Conservation (phyloP, 2,797 vertebrate species). For the Rhadinocentrus ornatus region DNA sequence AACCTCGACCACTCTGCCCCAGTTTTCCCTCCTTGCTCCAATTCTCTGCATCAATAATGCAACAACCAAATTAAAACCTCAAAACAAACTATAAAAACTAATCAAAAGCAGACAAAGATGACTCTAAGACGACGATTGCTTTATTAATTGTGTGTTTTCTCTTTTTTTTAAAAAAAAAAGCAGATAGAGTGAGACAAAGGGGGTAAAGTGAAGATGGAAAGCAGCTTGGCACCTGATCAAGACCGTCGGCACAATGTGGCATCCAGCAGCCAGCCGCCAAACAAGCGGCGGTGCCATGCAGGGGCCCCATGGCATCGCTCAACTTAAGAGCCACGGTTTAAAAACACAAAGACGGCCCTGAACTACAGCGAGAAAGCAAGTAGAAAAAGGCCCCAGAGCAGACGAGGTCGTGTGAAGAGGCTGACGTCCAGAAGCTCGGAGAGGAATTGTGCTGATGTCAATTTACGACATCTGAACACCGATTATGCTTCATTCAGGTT, state of each 20-base stretch:
- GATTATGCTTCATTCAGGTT: neutral
- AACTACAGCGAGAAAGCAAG: conserved; percentile 27
- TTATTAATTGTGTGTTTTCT: conserved; percentile 31
- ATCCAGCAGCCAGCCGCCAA: conserved; percentile 77
- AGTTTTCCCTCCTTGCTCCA: conserved; percentile 34
- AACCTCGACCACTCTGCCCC: conserved; percentile 35
- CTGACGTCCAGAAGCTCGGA: conserved; percentile 20
- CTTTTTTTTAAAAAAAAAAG: conserved; percentile 51
- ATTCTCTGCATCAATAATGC: conserved; percentile 9
- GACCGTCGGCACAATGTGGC: conserved; percentile 82
- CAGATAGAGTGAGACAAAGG: conserved; percentile 40
- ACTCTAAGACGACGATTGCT: neutral
- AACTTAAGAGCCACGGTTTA: conserved; percentile 30
- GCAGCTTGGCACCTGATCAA: conserved; percentile 90
- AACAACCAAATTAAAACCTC: neutral
- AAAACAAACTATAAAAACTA: neutral
- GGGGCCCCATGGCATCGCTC: conserved; percentile 46
- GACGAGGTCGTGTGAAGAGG: no score
- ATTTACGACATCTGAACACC: conserved; percentile 20
- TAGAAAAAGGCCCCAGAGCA: conserved; percentile 15
- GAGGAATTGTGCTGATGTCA: conserved; percentile 3
- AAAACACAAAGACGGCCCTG: conserved; percentile 46
- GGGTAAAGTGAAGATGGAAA: conserved; percentile 55
- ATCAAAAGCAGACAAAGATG: neutral
- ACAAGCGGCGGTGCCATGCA: conserved; percentile 75